These are phyloP conservation scores for Nothobranchius furzeri DNA, from an alignment of 2,113 vertebrate genomes.

Conservation along the genomic window DNA sequence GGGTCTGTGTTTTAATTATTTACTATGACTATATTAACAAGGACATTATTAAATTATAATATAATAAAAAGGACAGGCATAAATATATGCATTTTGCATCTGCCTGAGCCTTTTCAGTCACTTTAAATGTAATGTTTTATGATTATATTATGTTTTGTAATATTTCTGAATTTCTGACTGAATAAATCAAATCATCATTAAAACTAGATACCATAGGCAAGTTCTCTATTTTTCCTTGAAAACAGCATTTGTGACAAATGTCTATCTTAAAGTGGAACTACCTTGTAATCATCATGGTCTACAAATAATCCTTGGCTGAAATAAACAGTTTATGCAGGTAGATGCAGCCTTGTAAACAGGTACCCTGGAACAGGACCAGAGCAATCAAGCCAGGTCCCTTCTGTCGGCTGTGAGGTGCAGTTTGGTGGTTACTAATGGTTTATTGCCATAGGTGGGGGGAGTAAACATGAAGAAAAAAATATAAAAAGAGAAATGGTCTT, in stretches of 20 bases:
- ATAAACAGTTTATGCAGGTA: background rate
- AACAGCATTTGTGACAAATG: slow-evolving; percentile 18
- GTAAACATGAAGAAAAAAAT: background rate
- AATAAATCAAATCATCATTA: too few relatives aligned
- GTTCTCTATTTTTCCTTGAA: background rate
- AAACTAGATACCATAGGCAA: slow-evolving; percentile 3
- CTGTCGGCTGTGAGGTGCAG: slow-evolving; percentile 34
- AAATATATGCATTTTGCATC: too few relatives aligned
- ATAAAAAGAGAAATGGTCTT: slow-evolving; percentile 30
- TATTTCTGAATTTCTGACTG: too few relatives aligned
- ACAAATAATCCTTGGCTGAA: slow-evolving; percentile 3
- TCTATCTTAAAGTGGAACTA: slow-evolving; percentile 18
- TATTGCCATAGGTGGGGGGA: slow-evolving; percentile 49
- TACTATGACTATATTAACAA: too few relatives aligned
- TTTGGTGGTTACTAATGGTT: slow-evolving; percentile 48
- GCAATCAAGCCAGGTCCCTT: slow-evolving; percentile 39
- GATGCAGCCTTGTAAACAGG: slow-evolving; percentile 14
- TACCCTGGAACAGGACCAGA: slow-evolving; percentile 27
- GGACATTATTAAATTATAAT: too few relatives aligned
- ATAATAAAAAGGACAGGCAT: too few relatives aligned
- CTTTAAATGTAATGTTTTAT: too few relatives aligned
- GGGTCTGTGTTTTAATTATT: too few relatives aligned
- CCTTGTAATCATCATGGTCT: slow-evolving; percentile 17
- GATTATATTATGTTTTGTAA: too few relatives aligned
- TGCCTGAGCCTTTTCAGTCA: too few relatives aligned